Conservation (phyloP, 2,797 vertebrate genomes). For the Pangasius djambal region DNA sequence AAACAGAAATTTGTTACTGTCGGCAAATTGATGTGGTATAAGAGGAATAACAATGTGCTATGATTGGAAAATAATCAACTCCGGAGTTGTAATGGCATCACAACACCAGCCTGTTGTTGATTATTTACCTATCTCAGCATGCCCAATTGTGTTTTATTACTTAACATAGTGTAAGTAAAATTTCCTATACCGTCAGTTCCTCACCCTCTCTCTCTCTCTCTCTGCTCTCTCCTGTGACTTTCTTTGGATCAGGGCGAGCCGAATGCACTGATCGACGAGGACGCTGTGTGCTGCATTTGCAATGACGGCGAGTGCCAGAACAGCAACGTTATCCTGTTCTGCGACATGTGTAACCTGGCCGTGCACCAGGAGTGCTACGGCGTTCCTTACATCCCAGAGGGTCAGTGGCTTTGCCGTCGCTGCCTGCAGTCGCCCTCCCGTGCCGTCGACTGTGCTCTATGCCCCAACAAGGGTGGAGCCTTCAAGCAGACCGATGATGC, state of each 20-base stretch:
- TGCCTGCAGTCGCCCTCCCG: slow-evolving; percentile 97
- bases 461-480: slow-evolving; percentile 97
- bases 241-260: slow-evolving; percentile 83
- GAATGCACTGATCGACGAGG: slow-evolving; percentile 92
- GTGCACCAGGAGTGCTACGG: slow-evolving; percentile 99
- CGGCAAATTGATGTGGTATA: neutral
- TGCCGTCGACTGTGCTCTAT: slow-evolving; percentile 96
- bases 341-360: slow-evolving; percentile 99
- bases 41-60: neutral
- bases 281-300: slow-evolving; percentile 98
- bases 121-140: neutral
- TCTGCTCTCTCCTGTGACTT: neutral
- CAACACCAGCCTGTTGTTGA: neutral
- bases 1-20: neutral
- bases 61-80: neutral
- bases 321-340: slow-evolving; percentile 99
- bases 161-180: neutral
- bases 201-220: neutral
- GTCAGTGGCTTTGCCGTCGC: slow-evolving; percentile 97
- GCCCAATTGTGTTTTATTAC: neutral
- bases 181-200: neutral
- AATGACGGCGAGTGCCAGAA: slow-evolving; percentile 98
- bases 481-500: slow-evolving; percentile 99
- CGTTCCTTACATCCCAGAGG: slow-evolving; percentile 97
- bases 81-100: neutral